These are phyloP conservation scores for Loripinus fragilis DNA, from an alignment of 2,888 invertebrate species.

Conservation along the genomic window DNA sequence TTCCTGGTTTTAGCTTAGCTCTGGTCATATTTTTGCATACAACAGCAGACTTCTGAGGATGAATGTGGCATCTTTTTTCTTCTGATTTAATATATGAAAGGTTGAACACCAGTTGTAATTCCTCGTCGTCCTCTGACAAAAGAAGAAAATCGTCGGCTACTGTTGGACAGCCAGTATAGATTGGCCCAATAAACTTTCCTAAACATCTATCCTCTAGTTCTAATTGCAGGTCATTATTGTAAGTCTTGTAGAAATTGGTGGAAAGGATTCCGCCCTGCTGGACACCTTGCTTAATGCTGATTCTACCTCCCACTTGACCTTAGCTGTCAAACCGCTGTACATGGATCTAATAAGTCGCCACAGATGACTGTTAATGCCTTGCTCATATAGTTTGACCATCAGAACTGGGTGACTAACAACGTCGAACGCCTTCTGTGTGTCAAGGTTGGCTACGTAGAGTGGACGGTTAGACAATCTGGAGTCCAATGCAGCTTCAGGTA, in stretches of 20 bases:
- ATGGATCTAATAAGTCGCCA: background rate
- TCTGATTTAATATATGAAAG: background rate
- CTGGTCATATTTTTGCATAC: background rate
- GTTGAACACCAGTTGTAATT: background rate
- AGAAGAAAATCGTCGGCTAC: background rate
- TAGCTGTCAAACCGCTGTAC: background rate
- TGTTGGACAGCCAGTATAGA: too few relatives aligned
- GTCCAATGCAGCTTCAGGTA: background rate
- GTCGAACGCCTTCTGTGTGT: slow-evolving; percentile 5
- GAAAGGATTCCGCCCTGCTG: background rate
- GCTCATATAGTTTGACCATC: background rate
- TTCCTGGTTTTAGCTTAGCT: background rate
- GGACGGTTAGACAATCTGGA: background rate
- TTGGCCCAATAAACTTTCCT: too few relatives aligned
- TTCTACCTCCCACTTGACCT: slow-evolving; percentile 1
- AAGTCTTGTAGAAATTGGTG: background rate
- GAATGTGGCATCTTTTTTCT: background rate
- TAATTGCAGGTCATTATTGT: background rate
- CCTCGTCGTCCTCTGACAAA: background rate
- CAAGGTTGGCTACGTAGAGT: background rate
- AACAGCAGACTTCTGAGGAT: background rate
- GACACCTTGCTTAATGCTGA: background rate
- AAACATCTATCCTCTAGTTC: background rate
- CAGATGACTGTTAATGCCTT: background rate
- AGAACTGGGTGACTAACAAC: background rate